Conservation (phyloP, 2,113 vertebrate genomes). For the Capra hircus region DNA sequence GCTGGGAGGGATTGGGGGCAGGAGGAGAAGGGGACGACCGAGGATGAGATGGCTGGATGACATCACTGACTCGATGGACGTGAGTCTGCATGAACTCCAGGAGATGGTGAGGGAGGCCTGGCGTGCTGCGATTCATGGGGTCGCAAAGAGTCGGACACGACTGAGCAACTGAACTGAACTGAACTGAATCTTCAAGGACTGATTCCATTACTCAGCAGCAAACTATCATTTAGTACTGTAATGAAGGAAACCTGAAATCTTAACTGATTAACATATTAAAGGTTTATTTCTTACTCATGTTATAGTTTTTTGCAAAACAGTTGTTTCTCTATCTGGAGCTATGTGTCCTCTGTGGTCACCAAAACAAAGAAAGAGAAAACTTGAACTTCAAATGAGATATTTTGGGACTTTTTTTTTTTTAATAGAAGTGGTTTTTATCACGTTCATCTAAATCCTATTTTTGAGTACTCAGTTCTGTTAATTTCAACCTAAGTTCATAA, state of each 20-base stretch:
- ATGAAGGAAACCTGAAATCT: neutral
- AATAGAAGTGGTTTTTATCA: neutral
- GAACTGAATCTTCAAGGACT: neutral
- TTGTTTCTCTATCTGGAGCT: neutral
- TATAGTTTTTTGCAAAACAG: neutral
- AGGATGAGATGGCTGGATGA: no score
- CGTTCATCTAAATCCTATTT: neutral
- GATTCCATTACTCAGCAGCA: neutral
- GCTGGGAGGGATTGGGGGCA: no score
- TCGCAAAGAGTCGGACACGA: accelerated
- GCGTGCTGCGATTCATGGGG: no score
- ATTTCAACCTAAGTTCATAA: neutral
- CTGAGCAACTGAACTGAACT: no score
- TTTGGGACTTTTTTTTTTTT: neutral
- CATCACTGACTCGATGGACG: no score
- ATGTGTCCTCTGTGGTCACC: neutral
- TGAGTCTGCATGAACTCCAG: no score
- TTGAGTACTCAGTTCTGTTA: neutral
- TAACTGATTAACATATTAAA: neutral
- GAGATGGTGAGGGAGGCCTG: no score
- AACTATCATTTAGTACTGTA: neutral
- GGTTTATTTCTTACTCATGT: neutral
- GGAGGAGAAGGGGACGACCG: no score
- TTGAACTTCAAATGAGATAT: neutral
- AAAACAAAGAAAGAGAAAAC: neutral